Evolutionary conservation across 37 sponge, comb jelly and placozoan species (phyloP), one percentile per base, ranked within the genome.

Genomic region (Halichondria panicea): DNA sequence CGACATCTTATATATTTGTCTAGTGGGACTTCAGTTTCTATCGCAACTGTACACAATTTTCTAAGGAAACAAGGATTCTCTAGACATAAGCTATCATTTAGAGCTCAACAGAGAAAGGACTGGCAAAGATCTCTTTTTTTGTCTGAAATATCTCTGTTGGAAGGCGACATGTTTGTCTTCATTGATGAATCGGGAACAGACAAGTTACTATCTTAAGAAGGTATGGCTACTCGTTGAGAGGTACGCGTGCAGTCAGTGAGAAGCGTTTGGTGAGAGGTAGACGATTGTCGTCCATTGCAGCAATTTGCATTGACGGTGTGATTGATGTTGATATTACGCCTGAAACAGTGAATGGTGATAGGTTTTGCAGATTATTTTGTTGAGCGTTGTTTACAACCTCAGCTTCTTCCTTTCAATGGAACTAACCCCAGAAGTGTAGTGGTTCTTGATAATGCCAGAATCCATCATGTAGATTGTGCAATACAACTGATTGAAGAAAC

Each of bases 91-190:
- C 24, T 56, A 22, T 48, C 52, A 48, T 36, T 58, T 59, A 55
- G 41, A 59, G 60, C 74, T 56, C 58, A 38, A 35, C 71, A 70
- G 53, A 27, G 54, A 70, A 50, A 25, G 46, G 71, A 50, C n/a
- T 27, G 50, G 52, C 71, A 52, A 25, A 55, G 74, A 21, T 22
- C 3, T 4, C 15, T n/a, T 15, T 48, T 48, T 48, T 15, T 48
- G 11, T 48, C 15, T 11, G 52, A 66, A 39, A n/a, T 27, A 36
- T 66, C 67, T 8, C 5, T 34, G 24, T 66, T 35, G 11, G 67
- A 66, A 8, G 40, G 40, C 9, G 18, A 66, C 19, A 66, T 34
- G 36, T n/a, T 66, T 8, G 40, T 66, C 12, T 66, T 66, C 34
- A 22, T 38, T 27, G 67, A 66, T 34, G 40, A 66, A 66, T n/a